These are phyloP conservation scores for Lacanobia wlatinum DNA, from an alignment of 2,888 invertebrate genomes.

Conservation along the genomic window DNA sequence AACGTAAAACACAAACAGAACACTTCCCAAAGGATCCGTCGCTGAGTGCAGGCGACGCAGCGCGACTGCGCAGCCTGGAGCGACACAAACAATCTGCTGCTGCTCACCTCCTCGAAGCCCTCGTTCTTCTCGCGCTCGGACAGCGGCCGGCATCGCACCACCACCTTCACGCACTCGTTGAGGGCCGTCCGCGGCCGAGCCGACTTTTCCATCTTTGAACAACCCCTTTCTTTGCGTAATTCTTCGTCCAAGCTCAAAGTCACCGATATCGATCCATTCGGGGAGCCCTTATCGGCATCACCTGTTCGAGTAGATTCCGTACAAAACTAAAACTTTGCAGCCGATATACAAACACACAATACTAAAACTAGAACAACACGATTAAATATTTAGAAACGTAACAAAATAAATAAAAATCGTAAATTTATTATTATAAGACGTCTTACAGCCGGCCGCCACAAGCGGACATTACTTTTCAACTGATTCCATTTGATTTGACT, in stretches of 20 bases:
- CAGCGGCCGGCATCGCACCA: constrained; percentile 99
- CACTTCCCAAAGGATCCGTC: constrained; percentile 50
- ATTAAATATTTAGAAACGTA: constrained; percentile 81
- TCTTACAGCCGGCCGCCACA: constrained; percentile 76
- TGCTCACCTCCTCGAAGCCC: constrained; percentile 92
- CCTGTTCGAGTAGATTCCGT: constrained; percentile 78
- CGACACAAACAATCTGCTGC: constrained; percentile 66
- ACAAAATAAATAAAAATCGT: constrained; percentile 87
- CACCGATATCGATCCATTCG: constrained; percentile 90
- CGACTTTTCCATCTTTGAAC: constrained; percentile 87
- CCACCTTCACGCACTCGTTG: constrained; percentile 98
- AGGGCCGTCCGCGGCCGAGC: constrained; percentile 89
- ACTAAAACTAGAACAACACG: constrained; percentile 75
- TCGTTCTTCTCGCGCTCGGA: constrained; percentile 95
- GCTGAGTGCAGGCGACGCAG: constrained; percentile 74
- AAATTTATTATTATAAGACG: constrained; percentile 76
- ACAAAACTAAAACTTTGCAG: constrained; percentile 68
- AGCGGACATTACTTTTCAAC: constrained; percentile 84
- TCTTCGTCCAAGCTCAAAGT: constrained; percentile 80
- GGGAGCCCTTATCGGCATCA: constrained; percentile 85
- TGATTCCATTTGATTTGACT: constrained; percentile 76
- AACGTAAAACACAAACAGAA: constrained; percentile 43
- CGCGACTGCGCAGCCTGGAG: constrained; percentile 75
- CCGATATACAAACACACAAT: constrained; percentile 69
- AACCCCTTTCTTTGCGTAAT: constrained; percentile 77